Conservation (phyloP, 2,797 vertebrate species). For the Tadarida brasiliensis region DNA sequence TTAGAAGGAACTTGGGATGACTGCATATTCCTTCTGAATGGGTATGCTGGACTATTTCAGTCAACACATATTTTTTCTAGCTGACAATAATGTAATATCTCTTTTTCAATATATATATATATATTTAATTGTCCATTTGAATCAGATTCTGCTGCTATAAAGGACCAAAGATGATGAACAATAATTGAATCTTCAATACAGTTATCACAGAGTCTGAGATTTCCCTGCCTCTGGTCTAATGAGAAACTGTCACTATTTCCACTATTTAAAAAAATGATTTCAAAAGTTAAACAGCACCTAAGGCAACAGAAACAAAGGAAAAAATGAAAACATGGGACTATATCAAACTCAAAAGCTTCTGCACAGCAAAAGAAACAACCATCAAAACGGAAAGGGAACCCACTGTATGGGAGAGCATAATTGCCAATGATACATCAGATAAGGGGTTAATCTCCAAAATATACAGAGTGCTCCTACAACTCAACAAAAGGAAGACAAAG, state of each 20-base stretch:
- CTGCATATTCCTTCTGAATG: neutral
- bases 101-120: neutral
- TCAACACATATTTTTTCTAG: constrained; percentile 5
- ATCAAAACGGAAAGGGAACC: too few relatives aligned
- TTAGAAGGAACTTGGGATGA: neutral
- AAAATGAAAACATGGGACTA: too few relatives aligned
- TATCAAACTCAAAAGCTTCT: too few relatives aligned
- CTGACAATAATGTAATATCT: constrained; percentile 4
- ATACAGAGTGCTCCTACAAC: too few relatives aligned
- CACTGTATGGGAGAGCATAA: too few relatives aligned
- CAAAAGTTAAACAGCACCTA: neutral
- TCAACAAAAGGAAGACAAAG: too few relatives aligned
- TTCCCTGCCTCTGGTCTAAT: neutral
- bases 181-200: neutral
- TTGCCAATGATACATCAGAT: too few relatives aligned
- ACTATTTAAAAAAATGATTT: neutral
- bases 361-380: too few relatives aligned
- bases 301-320: too few relatives aligned
- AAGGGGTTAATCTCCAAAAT: too few relatives aligned
- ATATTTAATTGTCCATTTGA: neutral
- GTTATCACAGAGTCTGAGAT: neutral
- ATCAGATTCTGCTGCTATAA: neutral
- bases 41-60: neutral
- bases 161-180: neutral
- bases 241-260: neutral